Conservation (phyloP, 2,888 invertebrate species). For the Drosophila cracens region DNA sequence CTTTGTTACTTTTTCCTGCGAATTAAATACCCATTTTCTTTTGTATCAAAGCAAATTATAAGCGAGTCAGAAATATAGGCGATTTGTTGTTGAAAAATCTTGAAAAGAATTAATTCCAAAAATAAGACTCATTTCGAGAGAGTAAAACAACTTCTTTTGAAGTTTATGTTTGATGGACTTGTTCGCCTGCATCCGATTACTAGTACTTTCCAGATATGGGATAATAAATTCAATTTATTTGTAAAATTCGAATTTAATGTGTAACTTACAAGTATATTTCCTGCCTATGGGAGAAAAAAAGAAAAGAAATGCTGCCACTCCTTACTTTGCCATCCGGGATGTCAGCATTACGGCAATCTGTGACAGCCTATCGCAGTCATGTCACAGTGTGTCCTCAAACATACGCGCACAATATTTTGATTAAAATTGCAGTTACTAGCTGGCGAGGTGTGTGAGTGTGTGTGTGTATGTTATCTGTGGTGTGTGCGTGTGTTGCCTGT, state of each 20-base stretch:
- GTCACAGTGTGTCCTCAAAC: slow-evolving; percentile 52
- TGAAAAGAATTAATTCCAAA: neutral
- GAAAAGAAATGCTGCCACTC: slow-evolving; percentile 34
- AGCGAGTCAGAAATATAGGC: neutral
- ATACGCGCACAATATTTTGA: slow-evolving; percentile 48
- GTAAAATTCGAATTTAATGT: slow-evolving; percentile 3
- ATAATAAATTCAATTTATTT: slow-evolving; percentile 16
- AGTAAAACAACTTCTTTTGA: neutral
- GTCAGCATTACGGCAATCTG: slow-evolving; percentile 69
- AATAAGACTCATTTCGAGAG: neutral
- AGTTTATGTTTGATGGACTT: neutral
- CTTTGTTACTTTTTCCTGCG: neutral
- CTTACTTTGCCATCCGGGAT: slow-evolving; percentile 45
- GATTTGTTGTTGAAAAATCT: neutral
- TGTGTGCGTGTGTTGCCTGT: slow-evolving; percentile 14
- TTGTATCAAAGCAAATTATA: neutral
- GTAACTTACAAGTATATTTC: neutral
- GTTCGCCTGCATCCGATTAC: neutral
- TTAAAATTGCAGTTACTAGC: slow-evolving; percentile 56
- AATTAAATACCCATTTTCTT: neutral
- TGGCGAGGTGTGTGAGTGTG: neutral
- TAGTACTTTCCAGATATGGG: neutral
- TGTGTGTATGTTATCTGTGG: neutral
- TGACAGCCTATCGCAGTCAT: slow-evolving; percentile 62
- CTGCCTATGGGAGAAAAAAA: neutral